Percentiles rank a stretch among this genome's conserved stretches.
These are phyloP conservation scores for Mustela nigripes DNA, from an alignment of 2,113 vertebrate genomes.

Conservation along the genomic window DNA sequence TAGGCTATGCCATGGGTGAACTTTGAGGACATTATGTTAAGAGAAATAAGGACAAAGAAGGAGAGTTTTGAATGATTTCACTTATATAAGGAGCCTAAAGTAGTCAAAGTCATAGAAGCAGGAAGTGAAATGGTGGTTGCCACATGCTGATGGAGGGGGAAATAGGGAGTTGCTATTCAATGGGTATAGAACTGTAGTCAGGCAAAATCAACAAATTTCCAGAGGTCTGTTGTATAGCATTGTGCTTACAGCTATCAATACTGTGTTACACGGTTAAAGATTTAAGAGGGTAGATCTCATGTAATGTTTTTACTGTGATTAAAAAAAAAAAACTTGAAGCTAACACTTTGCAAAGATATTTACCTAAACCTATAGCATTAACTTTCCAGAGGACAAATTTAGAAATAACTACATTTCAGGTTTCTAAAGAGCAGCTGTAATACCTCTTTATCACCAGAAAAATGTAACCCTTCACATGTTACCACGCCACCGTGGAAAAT, in stretches of 20 bases:
- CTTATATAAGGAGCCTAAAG: background rate
- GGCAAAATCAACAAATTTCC: background rate
- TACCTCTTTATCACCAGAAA: constrained; percentile 47
- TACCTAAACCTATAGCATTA: background rate
- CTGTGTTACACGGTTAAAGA: background rate
- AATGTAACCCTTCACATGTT: constrained; percentile 18
- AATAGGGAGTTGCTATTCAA: too few relatives aligned
- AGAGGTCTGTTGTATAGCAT: background rate
- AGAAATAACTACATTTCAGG: constrained; percentile 37
- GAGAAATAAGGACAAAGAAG: background rate
- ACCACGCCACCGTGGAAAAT: constrained; percentile 39
- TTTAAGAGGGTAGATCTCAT: background rate
- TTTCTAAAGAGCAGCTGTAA: constrained; percentile 52
- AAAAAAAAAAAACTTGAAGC: background rate
- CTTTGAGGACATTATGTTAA: background rate
- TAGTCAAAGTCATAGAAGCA: background rate
- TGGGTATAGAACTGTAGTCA: background rate
- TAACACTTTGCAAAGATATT: constrained; percentile 6
- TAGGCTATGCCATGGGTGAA: background rate
- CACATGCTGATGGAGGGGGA: background rate
- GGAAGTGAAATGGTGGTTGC: background rate
- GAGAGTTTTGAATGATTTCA: background rate
- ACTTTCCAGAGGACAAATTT: background rate
- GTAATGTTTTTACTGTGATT: background rate
- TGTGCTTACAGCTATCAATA: background rate